Evolutionary conservation across 2,113 vertebrate species (phyloP).

Genomic region (Crocuta crocuta): DNA sequence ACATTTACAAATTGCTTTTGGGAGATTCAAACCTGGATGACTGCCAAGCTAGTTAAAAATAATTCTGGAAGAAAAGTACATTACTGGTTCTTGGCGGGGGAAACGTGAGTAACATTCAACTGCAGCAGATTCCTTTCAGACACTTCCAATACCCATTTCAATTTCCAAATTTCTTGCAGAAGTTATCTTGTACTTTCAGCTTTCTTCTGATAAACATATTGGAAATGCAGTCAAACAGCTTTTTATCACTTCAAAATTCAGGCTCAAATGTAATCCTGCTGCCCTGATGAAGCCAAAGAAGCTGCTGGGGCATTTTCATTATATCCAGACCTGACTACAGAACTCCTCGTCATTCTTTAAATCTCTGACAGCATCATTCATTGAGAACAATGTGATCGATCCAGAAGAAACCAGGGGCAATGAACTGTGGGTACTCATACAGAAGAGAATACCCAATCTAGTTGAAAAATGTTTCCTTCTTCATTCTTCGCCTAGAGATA

Average conservation of each 20-base stretch:
- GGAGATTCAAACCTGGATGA: slow-evolving; percentile 69
- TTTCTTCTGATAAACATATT: slow-evolving; percentile 75
- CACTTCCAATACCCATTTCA: slow-evolving; percentile 40
- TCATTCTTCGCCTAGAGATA: slow-evolving; percentile 61
- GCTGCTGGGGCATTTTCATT: slow-evolving; percentile 44
- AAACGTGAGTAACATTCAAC: neutral
- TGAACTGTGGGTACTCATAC: slow-evolving; percentile 53
- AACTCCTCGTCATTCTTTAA: slow-evolving; percentile 44
- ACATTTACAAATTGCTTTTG: slow-evolving; percentile 64
- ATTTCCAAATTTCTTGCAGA: slow-evolving; percentile 50
- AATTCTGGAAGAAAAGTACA: slow-evolving; percentile 75
- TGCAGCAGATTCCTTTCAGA: slow-evolving; percentile 52
- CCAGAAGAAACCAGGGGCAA: slow-evolving; percentile 55
- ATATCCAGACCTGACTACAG: slow-evolving; percentile 5
- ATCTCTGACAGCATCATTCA: slow-evolving; percentile 59
- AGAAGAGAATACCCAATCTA: slow-evolving; percentile 46
- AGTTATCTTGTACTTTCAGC: slow-evolving; percentile 70
- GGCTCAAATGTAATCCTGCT: slow-evolving; percentile 70
- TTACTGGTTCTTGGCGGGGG: neutral
- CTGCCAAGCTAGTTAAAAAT: slow-evolving; percentile 78
- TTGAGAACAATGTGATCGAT: slow-evolving; percentile 51
- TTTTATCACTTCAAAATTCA: slow-evolving; percentile 73
- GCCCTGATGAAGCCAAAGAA: slow-evolving; percentile 35
- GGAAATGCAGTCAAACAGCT: slow-evolving; percentile 67
- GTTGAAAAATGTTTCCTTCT: slow-evolving; percentile 55